Evolutionary conservation across 2,113 vertebrate species (phyloP), one percentile per base, ranked within the genome.

Genomic region (Neogobius melanostomus): DNA sequence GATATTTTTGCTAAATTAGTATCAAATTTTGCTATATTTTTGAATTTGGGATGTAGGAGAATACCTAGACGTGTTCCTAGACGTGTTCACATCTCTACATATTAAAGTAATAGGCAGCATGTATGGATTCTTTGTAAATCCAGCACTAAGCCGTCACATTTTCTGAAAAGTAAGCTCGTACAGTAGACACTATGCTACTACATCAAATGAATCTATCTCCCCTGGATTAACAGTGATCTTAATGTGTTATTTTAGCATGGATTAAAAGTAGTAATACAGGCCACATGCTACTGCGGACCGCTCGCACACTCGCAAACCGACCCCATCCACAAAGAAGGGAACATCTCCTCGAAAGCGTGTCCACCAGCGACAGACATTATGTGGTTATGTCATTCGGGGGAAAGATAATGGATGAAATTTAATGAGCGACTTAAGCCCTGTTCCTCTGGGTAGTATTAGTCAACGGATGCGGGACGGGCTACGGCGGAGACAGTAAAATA

Each of bases 151-250:
- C 75, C 63, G 44, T 36, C 53, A 68, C 67, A 62, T 72, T 78
- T 76, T 80, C 69, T 72, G 53, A 79, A 82, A 79, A 21, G 59
- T 63, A 76, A 46, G 72, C 64, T 69, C 69, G 64, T 16, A 28
- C 17, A 4, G 8, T 48, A 8, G 8, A 57, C 63, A 21, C 0
- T 4, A 66, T 66, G 28, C 28, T 14, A 11, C 56, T 7, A 75
- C 66, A 82, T 76, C 61, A 77, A 75, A 75, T 61, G 72, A 85
- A 75, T 72, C 52, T 51, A 74, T 71, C 76, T 70, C 16, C 64
- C 62, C 2, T 69, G 85, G 86, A 91, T 91, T 89, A 92, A 72
- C 76, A 85, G 72, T 75, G 60, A 80, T 80, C 76, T 90, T 89
- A 87, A 90, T 86, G 79, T 86, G 87, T 79, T 87, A 87, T 90